A percentile compares a stretch with the other conserved stretches of the same genome.
Conservation (phyloP, 1,140 invertebrate species). For the Mercenaria mercenaria region DNA sequence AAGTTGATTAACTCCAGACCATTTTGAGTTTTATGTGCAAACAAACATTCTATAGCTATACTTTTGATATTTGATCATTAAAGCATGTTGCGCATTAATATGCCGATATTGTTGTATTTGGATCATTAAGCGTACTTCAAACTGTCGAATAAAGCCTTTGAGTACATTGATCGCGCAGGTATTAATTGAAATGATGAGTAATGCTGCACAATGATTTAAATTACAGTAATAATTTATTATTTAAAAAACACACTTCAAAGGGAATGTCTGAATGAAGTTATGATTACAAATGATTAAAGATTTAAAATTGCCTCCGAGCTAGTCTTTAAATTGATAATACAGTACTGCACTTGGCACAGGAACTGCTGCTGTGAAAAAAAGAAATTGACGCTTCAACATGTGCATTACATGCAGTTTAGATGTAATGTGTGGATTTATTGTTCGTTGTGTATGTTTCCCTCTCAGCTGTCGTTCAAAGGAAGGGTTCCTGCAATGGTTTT, state of each 20-base stretch:
- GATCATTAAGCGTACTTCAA: neutral
- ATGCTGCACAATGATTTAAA: neutral
- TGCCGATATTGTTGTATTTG: neutral
- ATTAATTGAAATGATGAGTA: slow-evolving; percentile 18
- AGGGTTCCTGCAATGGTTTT: too few relatives aligned
- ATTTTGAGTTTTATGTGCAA: slow-evolving; percentile 14
- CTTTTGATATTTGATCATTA: slow-evolving; percentile 20
- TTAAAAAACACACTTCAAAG: neutral
- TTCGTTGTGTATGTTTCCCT: too few relatives aligned
- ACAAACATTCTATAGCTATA: neutral
- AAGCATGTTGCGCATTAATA: slow-evolving; percentile 3
- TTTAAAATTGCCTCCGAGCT: neutral
- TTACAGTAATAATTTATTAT: slow-evolving; percentile 8
- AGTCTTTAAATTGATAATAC: neutral
- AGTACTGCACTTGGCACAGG: neutral
- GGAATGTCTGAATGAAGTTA: neutral
- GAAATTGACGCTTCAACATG: neutral
- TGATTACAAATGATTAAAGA: neutral
- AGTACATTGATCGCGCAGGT: neutral
- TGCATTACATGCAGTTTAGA: too few relatives aligned
- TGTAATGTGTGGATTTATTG: too few relatives aligned
- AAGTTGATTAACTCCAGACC: neutral
- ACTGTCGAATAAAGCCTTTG: neutral
- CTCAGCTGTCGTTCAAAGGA: too few relatives aligned
- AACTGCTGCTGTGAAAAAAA: neutral